Percentiles rank a stretch among this genome's conserved stretches.
phyloP scores from a whole-genome alignment of 2,797 vertebrate genomes.

The Sebastes cheni region DNA sequence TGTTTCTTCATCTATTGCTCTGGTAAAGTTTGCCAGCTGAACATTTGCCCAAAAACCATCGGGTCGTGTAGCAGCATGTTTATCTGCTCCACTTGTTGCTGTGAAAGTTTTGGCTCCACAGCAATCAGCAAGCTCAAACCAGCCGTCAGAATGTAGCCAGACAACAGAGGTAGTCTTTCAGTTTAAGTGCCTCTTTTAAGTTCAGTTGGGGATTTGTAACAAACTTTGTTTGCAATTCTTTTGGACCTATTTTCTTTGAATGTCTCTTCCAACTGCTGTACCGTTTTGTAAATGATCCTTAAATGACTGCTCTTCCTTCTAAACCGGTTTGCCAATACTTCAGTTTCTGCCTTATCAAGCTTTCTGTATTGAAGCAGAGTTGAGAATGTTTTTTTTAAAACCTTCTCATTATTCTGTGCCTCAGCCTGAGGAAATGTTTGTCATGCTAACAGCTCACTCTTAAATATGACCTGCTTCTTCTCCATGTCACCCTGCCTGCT shows the following conservation, averaged over 20 bases:
- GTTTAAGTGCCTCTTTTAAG: slow-evolving; percentile 75
- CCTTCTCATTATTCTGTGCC: slow-evolving; percentile 9
- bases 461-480: not conserved
- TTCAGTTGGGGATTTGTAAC: slow-evolving; percentile 47
- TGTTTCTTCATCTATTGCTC: not conserved
- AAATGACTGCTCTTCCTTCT: slow-evolving; percentile 27
- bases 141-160: slow-evolving; percentile 28
- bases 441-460: not conserved
- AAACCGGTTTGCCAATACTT: slow-evolving; percentile 21
- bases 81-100: not conserved
- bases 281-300: slow-evolving; percentile 44
- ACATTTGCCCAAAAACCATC: not conserved
- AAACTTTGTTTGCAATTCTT: slow-evolving; percentile 28
- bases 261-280: slow-evolving; percentile 56
- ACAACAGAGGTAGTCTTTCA: slow-evolving; percentile 42
- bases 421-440: slow-evolving; percentile 19
- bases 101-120: not conserved
- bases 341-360: slow-evolving; percentile 63
- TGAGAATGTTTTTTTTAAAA: not conserved
- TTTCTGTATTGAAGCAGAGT: slow-evolving; percentile 13
- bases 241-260: slow-evolving; percentile 64
- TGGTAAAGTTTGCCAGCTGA: not conserved
- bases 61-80: not conserved
- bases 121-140: not conserved
- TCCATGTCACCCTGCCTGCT: not conserved